Base-by-base conservation (phyloP, 2,113 vertebrate species). In the Reinhardtius hippoglossoides region DNA sequence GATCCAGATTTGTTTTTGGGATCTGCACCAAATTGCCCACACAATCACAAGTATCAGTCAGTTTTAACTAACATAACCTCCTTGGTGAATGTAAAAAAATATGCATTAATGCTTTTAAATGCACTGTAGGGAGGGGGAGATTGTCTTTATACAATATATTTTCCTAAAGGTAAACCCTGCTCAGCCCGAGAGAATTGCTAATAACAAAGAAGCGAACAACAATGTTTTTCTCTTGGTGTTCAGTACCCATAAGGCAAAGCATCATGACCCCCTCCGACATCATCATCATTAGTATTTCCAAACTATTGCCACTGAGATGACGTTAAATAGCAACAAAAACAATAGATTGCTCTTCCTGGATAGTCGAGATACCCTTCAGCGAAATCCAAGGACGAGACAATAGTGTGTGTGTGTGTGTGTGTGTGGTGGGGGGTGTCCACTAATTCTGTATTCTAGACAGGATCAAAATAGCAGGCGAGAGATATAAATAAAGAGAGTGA, bases 391-490 rank as follows among this genome's bases (percentile, higher is more conserved):
- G 95, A 92, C 93, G 73, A 88, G 24, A 92, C 86, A 55, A 76
- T 71, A 54, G 20, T 54, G 52, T 21, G n/a, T 23, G 54, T 56
- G 54, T 24, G 18, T 54, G 50, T n/a, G 50, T n/a, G 20, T n/a
- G 50, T 9, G 20, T 31, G 50, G 46, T 0, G 16, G 26, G 59
- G 50, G 66, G 64, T 71, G 83, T 88, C 92, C 88, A 92, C 94
- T 95, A 92, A 95, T 96, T 95, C 92, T 90, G 94, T 95, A 95
- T 96, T 95, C 91, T 92, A 91, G 92, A 93, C 94, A 94, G 91
- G 94, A 95, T 95, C 94, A 91, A 95, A 96, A 96, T 94, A 94
- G 94, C 93, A 93, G 90, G 93, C 87, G 89, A 94, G 92, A 90
- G 91, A 93, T 92, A 95, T 93, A 95, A 95, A 96, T 95, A 96